Conservation (phyloP, 1,140 invertebrate genomes). For the Diachasma alloeum region DNA sequence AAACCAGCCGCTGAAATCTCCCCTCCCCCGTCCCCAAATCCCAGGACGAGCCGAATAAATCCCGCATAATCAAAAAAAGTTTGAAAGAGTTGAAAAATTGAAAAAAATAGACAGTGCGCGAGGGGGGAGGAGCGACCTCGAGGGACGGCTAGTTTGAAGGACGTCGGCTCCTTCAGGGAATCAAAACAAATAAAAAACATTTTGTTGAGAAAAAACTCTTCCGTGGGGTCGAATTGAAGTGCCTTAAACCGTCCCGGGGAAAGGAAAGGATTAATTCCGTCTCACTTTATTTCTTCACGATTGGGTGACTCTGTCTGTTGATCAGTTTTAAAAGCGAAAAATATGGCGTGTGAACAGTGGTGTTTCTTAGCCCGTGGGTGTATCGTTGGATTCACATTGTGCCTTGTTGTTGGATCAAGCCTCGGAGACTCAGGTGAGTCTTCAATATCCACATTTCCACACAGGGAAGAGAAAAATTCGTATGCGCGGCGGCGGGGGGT, state of each 20-base stretch:
- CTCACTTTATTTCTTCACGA: background rate
- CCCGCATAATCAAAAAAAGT: background rate
- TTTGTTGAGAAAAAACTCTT: background rate
- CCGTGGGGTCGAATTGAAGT: too few relatives aligned
- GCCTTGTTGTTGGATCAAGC: conserved; percentile 33
- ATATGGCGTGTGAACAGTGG: conserved; percentile 54
- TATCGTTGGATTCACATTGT: conserved; percentile 39
- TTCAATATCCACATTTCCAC: background rate
- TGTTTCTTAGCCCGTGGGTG: conserved; percentile 33
- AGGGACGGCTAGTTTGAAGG: conserved; percentile 3
- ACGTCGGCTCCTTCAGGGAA: conserved; percentile 11
- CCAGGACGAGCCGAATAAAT: too few relatives aligned
- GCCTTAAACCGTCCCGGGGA: background rate
- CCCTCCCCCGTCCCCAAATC: background rate
- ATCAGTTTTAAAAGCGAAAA: conserved; percentile 15
- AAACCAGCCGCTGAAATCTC: background rate
- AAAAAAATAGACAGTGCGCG: background rate
- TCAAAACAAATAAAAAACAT: background rate
- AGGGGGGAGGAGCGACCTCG: conserved; percentile 22
- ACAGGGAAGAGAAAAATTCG: background rate
- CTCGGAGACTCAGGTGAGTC: conserved; percentile 34
- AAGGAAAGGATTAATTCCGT: background rate
- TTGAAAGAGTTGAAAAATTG: background rate
- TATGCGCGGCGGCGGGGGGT: background rate
- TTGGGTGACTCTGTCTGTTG: background rate